Conservation (phyloP, 2,113 vertebrate species). For the Caranx ignobilis region DNA sequence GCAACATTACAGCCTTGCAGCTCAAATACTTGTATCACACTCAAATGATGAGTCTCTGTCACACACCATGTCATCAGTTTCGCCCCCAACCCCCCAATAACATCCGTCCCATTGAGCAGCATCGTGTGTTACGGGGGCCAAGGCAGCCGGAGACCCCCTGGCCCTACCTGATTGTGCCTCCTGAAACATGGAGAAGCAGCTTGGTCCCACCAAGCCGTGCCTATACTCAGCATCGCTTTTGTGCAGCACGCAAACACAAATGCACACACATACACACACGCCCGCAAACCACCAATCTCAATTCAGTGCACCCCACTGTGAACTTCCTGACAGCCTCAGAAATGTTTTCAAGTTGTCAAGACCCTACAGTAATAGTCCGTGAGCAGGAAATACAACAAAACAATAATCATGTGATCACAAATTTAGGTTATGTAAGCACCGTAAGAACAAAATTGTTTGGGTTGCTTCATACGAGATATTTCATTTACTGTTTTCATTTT, state of each 20-base stretch:
- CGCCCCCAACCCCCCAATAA: conserved; percentile 89
- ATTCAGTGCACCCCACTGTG: conserved; percentile 85
- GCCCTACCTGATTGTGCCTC: conserved; percentile 93
- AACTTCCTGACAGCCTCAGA: conserved; percentile 89
- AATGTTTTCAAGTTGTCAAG: conserved; percentile 90
- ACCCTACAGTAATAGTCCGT: conserved; percentile 90
- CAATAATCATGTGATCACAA: conserved; percentile 72
- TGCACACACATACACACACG: conserved; percentile 29
- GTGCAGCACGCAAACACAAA: conserved; percentile 52
- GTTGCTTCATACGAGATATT: conserved; percentile 36
- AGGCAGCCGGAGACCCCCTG: conserved; percentile 84
- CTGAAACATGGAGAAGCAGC: conserved; percentile 90
- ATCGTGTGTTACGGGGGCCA: conserved; percentile 73
- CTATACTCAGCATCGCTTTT: conserved; percentile 51
- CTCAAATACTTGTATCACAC: conserved; percentile 92
- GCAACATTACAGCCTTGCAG: conserved; percentile 87
- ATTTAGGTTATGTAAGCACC: conserved; percentile 61
- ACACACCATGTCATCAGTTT: conserved; percentile 94
- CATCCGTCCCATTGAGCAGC: conserved; percentile 89
- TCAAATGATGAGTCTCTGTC: conserved; percentile 91
- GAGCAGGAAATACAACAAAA: conserved; percentile 81
- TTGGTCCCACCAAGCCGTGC: conserved; percentile 82
- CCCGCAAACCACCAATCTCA: conserved; percentile 86
- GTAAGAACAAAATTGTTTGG: conserved; percentile 43
- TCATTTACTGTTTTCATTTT: conserved; percentile 47